phyloP scores from a whole-genome alignment of 2,113 vertebrate genomes.

The Lucifuga dentata region DNA sequence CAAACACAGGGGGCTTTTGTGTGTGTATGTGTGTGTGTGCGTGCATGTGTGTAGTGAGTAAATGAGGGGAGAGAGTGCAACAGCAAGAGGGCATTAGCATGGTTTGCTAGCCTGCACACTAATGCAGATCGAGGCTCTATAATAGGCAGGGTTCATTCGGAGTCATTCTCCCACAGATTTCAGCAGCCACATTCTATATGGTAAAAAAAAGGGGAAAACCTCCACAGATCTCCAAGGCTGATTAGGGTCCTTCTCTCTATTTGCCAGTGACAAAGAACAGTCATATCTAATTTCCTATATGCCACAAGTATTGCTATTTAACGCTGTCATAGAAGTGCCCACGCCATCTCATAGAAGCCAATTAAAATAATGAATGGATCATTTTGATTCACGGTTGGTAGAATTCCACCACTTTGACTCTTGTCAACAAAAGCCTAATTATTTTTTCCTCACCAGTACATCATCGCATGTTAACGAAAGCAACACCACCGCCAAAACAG shows the following conservation, averaged over 20 bases:
- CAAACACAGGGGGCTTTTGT: constrained; percentile 90
- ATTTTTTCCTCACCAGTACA: constrained; percentile 63
- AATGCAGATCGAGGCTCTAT: constrained; percentile 69
- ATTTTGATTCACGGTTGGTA: constrained; percentile 69
- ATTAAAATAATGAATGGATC: constrained; percentile 77
- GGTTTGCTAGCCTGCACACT: constrained; percentile 77
- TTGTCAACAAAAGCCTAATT: constrained; percentile 79
- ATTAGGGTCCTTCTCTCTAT: constrained; percentile 70
- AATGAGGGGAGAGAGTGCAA: constrained; percentile 36
- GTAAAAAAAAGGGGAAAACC: constrained; percentile 65
- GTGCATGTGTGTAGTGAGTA: constrained; percentile 37
- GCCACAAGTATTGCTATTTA: constrained; percentile 71
- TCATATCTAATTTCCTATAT: constrained; percentile 74
- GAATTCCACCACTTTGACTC: constrained; percentile 58
- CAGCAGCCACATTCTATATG: constrained; percentile 76
- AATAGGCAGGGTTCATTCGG: constrained; percentile 67
- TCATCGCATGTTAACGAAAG: constrained; percentile 21
- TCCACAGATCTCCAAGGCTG: constrained; percentile 66
- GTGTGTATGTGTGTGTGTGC: constrained; percentile 46
- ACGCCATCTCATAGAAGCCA: constrained; percentile 74
- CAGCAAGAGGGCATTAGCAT: constrained; percentile 65
- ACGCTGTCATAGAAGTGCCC: constrained; percentile 63
- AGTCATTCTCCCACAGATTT: constrained; percentile 77
- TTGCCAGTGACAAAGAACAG: constrained; percentile 63
- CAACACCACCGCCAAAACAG: constrained; percentile 37